These are phyloP conservation scores for Eupithecia subumbrata DNA, from an alignment of 2,888 invertebrate species.

Conservation along the genomic window DNA sequence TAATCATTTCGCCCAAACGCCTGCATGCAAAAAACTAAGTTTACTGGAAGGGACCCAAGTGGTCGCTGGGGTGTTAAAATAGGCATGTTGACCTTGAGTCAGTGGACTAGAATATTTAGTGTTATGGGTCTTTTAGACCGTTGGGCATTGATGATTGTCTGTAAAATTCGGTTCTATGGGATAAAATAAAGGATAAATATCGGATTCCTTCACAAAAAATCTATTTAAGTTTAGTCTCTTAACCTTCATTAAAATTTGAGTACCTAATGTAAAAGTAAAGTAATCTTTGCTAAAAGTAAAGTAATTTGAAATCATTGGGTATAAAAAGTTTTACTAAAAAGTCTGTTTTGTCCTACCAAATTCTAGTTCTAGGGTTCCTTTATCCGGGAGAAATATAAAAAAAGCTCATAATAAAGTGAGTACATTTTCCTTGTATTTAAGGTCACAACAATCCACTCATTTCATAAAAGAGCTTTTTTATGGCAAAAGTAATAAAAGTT, in stretches of 20 bases:
- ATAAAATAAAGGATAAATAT: slow-evolving; percentile 3
- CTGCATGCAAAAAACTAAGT: slow-evolving; percentile 54
- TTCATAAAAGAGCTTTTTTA: slow-evolving; percentile 1
- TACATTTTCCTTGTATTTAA: too few species aligned
- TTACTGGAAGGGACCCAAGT: slow-evolving; percentile 44
- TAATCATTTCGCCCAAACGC: slow-evolving; percentile 60
- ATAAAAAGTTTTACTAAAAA: background rate
- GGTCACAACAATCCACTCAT: background rate
- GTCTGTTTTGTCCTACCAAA: background rate
- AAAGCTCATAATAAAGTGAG: background rate
- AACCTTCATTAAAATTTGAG: too few species aligned
- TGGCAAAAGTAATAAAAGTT: background rate
- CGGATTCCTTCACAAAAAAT: background rate
- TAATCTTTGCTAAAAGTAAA: too few species aligned
- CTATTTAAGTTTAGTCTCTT: background rate
- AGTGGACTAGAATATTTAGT: slow-evolving; percentile 39
- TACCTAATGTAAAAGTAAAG: too few species aligned
- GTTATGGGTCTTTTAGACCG: slow-evolving; percentile 44
- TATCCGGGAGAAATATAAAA: background rate
- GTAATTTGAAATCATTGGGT: too few species aligned
- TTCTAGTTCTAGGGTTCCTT: background rate
- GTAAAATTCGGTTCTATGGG: background rate
- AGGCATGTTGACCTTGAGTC: slow-evolving; percentile 34
- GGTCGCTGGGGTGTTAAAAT: slow-evolving; percentile 33
- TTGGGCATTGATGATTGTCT: slow-evolving; percentile 21